phyloP scores from a whole-genome alignment of 2,113 vertebrate genomes.

The Symphodus melops region DNA sequence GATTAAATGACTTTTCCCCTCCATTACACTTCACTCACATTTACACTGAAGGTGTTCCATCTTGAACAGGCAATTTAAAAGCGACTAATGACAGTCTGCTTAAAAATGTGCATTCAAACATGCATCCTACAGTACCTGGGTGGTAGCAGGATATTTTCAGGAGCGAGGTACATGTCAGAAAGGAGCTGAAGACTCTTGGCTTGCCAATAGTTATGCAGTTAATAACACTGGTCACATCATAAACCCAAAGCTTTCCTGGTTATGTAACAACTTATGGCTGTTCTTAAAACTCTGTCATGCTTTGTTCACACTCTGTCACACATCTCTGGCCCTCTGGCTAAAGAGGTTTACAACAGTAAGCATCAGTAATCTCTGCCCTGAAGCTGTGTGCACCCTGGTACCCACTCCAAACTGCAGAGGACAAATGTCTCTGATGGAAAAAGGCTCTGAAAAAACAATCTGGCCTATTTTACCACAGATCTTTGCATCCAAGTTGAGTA shows the following conservation, averaged over 20 bases:
- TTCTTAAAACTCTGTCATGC: conserved; percentile 21
- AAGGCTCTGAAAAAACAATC: conserved; percentile 49
- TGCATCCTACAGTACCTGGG: not conserved
- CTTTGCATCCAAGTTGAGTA: conserved; percentile 21
- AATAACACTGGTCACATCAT: not conserved
- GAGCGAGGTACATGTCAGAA: too few species aligned
- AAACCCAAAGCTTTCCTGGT: conserved; percentile 1
- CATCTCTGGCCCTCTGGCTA: conserved; percentile 43
- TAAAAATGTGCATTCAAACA: not conserved
- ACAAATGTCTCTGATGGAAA: conserved; percentile 48
- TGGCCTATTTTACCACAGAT: conserved; percentile 42
- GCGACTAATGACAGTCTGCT: too few species aligned
- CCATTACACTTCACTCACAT: too few species aligned
- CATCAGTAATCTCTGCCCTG: conserved; percentile 47
- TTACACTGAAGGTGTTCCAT: too few species aligned
- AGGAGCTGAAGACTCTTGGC: not conserved
- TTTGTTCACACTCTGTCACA: conserved; percentile 41
- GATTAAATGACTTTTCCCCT: too few species aligned
- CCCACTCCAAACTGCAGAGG: conserved; percentile 32
- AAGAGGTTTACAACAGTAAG: conserved; percentile 47
- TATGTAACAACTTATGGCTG: conserved; percentile 7
- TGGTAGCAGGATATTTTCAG: not conserved
- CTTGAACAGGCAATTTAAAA: too few species aligned
- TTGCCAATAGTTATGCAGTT: not conserved
- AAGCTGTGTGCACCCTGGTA: conserved; percentile 36